Conservation (phyloP, 2,888 invertebrate genomes). For the Euspilapteryx auroguttella region DNA sequence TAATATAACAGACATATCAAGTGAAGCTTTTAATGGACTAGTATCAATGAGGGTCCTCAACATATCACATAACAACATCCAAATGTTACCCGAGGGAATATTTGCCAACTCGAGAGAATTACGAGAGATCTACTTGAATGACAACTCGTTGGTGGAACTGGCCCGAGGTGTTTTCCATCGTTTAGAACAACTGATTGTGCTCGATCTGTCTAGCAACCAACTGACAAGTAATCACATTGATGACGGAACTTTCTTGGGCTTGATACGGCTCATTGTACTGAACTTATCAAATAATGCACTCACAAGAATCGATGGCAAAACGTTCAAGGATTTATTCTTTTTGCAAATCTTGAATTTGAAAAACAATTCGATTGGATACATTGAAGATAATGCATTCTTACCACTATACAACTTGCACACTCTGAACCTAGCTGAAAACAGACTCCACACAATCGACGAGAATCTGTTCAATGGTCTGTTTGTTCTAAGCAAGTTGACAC, state of each 20-base stretch:
- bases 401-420: constrained; percentile 89
- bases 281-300: constrained; percentile 86
- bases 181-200: constrained; percentile 79
- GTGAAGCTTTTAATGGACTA: constrained; percentile 78
- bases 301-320: constrained; percentile 78
- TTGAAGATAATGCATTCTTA: constrained; percentile 85
- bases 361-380: constrained; percentile 86
- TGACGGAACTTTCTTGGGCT: constrained; percentile 81
- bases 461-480: constrained; percentile 82
- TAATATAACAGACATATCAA: constrained; percentile 76
- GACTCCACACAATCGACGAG: constrained; percentile 78
- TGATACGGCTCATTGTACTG: constrained; percentile 81
- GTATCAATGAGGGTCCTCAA: constrained; percentile 80
- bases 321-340: constrained; percentile 85
- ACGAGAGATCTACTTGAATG: constrained; percentile 80
- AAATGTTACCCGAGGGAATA: constrained; percentile 77
- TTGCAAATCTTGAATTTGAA: constrained; percentile 83
- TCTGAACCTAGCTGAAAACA: constrained; percentile 85
- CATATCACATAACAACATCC: constrained; percentile 83
- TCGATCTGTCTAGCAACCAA: constrained; percentile 84
- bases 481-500: constrained; percentile 79
- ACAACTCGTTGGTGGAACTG: constrained; percentile 81
- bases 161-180: constrained; percentile 83
- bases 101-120: constrained; percentile 82
- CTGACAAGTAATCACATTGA: constrained; percentile 83